These are phyloP conservation scores for Cantharis flavilabris DNA, from an alignment of 2,888 invertebrate genomes.

Conservation along the genomic window DNA sequence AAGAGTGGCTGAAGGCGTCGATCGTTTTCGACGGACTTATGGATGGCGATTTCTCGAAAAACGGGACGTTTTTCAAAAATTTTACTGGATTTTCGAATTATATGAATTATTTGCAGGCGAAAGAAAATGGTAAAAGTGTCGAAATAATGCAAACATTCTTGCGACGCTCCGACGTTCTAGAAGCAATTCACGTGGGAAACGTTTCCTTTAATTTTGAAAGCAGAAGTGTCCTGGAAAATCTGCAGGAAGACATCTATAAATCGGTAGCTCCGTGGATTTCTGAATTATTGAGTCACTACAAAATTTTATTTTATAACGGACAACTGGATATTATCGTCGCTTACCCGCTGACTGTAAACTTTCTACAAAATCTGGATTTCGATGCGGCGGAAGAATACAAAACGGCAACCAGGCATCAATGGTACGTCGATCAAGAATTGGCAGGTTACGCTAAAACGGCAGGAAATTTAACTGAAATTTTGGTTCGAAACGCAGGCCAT, in stretches of 20 bases:
- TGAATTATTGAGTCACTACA: constrained; percentile 68
- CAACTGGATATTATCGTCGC: constrained; percentile 91
- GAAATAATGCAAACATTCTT: constrained; percentile 50
- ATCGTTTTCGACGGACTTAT: constrained; percentile 38
- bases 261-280: constrained; percentile 75
- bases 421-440: constrained; percentile 70
- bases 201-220: constrained; percentile 26
- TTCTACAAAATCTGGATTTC: constrained; percentile 73
- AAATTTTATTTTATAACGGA: constrained; percentile 85
- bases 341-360: constrained; percentile 82
- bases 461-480: constrained; percentile 71
- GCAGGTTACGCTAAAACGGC: constrained; percentile 78
- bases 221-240: constrained; percentile 67
- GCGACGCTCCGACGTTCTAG: not conserved
- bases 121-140: not conserved
- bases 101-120: constrained; percentile 27
- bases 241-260: constrained; percentile 80
- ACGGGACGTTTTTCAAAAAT: constrained; percentile 43
- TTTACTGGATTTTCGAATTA: constrained; percentile 28
- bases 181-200: constrained; percentile 19
- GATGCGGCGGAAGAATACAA: constrained; percentile 68
- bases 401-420: constrained; percentile 66
- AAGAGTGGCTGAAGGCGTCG: constrained; percentile 44
- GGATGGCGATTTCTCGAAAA: not conserved
- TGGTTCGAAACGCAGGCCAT: constrained; percentile 80